Evolutionary conservation across 2,888 invertebrate species (phyloP), one percentile per base, ranked within the genome.

Genomic region (Dasypogon diadema): DNA sequence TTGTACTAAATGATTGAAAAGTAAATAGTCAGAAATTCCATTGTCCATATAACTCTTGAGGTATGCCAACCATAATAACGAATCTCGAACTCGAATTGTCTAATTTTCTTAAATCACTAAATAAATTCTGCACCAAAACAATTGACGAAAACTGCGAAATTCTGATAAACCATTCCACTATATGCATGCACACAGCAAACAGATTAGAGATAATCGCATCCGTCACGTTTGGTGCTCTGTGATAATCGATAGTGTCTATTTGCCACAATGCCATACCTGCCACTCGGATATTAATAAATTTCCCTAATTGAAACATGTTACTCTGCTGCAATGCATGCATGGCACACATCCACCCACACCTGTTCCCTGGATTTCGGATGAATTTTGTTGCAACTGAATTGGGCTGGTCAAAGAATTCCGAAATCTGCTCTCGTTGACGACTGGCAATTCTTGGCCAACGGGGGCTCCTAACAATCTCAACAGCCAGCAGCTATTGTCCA

Each of bases 401-500:
- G n/a, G n/a, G n/a, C n/a, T n/a, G n/a, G n/a, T n/a, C 2, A 12
- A 58, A 58, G 58, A 58, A 30, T 58, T 30, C 58, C 22, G 3
- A 30, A 30, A 16, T 26, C 30, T 30, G 60, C 60, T 37, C 24
- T 24, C 4, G 22, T 24, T 3, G 55, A 55, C 55, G 24, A 22
- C 12, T 34, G 18, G 60, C 37, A 12, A 37, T 18, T 37, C 60
- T 60, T 37, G 21, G 21, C 5, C 37, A 37, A 14, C 3, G 16
- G 34, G 2, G 18, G 12, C 5, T 16, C 42, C 63, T 65, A 42
- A 63, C 68, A 70, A 56, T 75, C 58, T 8, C 73, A 58, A 63
- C 63, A 55, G 37, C 54, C 73, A 65, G 73, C 51, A 63, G 48
- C 73, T 63, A 60, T 73, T 68, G 76, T 76, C 56, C 74, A n/a